Evolutionary conservation across 2,888 invertebrate species (phyloP).

Genomic region (Anthophora plumipes): DNA sequence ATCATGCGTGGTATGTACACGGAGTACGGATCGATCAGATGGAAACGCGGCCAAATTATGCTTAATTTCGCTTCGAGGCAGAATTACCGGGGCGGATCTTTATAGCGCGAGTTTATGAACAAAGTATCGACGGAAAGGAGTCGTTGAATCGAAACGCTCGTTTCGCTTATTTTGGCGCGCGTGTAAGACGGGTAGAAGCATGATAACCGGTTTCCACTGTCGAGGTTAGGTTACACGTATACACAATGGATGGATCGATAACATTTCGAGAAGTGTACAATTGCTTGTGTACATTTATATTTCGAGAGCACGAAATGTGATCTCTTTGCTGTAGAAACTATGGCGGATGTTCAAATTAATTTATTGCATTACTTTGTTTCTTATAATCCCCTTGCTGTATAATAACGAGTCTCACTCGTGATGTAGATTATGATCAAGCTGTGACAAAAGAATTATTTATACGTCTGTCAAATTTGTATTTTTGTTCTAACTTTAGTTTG

Average conservation of each 20-base stretch:
- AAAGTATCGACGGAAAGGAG: slow-evolving; percentile 11
- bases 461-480: too few species aligned
- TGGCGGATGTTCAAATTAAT: neutral
- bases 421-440: too few species aligned
- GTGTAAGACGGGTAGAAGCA: slow-evolving; percentile 31
- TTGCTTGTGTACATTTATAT: neutral
- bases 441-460: too few species aligned
- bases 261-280: neutral
- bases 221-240: too few species aligned
- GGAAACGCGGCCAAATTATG: slow-evolving; percentile 17
- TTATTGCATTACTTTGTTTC: neutral
- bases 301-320: neutral
- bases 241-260: neutral
- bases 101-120: slow-evolving; percentile 11
- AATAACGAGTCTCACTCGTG: too few species aligned
- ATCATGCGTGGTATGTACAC: neutral
- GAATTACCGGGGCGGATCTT: slow-evolving; percentile 11
- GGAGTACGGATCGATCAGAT: slow-evolving; percentile 1
- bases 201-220: slow-evolving; percentile 16
- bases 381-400: too few species aligned
- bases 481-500: too few species aligned
- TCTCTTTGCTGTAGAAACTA: neutral
- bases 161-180: slow-evolving; percentile 10
- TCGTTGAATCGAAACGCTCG: neutral
- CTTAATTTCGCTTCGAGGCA: slow-evolving; percentile 12